Evolutionary conservation across 2,113 vertebrate genomes (phyloP), one percentile per base, ranked within the genome.

Genomic region (Vombatus ursinus): DNA sequence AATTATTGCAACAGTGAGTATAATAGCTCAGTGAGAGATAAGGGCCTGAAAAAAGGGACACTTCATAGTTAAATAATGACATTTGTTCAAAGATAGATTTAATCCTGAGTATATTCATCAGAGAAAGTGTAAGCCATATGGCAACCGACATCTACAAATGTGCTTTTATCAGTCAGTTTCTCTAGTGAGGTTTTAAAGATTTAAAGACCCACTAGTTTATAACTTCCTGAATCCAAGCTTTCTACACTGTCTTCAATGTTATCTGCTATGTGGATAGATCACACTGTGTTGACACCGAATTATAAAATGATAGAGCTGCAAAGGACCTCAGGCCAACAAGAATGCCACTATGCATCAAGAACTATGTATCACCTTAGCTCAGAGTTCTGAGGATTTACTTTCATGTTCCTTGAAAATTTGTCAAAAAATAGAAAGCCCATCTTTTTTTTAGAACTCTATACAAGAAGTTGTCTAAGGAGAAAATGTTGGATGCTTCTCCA

Each of bases 11-110:
- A 95, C 26, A 77, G 37, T 94, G 84, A 92, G n/a, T 26, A 47
- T 90, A 84, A 24, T 90, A 48, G 53, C 11, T 92, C 68, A 19
- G 47, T 14, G 31, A 94, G 8, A 24, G 91, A 92, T n/a, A 93
- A 47, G 31, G 22, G 49, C 91, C 0, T 53, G 22, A 95, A 89
- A 95, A 89, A 95, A 48, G 93, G 95, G n/a, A 96, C 92, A 91
- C 90, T 95, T 94, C 50, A 26, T 50, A 90, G 48, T 93, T 96
- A 94, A 53, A 94, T 53, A 9, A 47, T 90, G 84, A 26, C 92
- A 98, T 95, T 61, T 44, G 50, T 11, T 25, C 31, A 93, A 61
- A 53, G 3, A 97, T 23, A 92, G 95, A 96, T 96, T 96, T 97
- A 52, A 23, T 9, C 54, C 96, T 96, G 89, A 22, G 11, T 0